Evolutionary conservation across 2,888 invertebrate genomes (phyloP), one percentile per base, ranked within the genome.

Genomic region (Xylota segnis): DNA sequence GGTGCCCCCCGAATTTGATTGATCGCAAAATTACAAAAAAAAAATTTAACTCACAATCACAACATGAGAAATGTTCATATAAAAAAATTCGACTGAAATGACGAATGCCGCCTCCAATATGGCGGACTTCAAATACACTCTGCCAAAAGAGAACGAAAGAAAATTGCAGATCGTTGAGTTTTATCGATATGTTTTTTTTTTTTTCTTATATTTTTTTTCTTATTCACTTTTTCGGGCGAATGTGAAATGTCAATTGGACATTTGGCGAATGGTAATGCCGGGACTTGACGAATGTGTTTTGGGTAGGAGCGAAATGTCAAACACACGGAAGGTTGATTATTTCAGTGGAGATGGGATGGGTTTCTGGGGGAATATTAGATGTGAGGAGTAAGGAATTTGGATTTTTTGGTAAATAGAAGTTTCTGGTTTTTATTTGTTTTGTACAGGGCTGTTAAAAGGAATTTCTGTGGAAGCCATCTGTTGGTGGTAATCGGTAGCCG

Each of bases 31-130:
- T 76, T 71, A 61, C 76, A 82, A 58, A 81, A 71, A 86, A 76
- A 76, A 72, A 65, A 47, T 40, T n/a, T 78, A 72, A 82, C 72
- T 68, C 82, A 88, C 88, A 88, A 88, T 88, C 88, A 88, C 88
- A 88, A 87, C 88, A 88, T 88, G 76, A 84, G 86, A 76, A 83
- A 74, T 74, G 81, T 74, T 83, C 87, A 87, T 83, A 87, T 88
- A 88, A 88, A 89, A 88, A 87, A 87, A 87, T 81, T 89, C 88
- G 87, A 88, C 77, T 88, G 81, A 87, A 88, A 88, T 88, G 88
- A 88, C 88, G 88, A 89, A 88, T 88, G 89, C 89, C 89, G 89
- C 89, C 88, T 89, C 87, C 88, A 89, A 89, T 88, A 89, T 89
- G 89, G 89, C 89, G 89, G 88, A 88, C 83, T 83, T 87, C 83